A percentile compares a stretch with the other conserved stretches of the same genome.
Evolutionary conservation across 1,140 invertebrate species (phyloP).

Genomic region (Pseudomyrmex dendroicus): DNA sequence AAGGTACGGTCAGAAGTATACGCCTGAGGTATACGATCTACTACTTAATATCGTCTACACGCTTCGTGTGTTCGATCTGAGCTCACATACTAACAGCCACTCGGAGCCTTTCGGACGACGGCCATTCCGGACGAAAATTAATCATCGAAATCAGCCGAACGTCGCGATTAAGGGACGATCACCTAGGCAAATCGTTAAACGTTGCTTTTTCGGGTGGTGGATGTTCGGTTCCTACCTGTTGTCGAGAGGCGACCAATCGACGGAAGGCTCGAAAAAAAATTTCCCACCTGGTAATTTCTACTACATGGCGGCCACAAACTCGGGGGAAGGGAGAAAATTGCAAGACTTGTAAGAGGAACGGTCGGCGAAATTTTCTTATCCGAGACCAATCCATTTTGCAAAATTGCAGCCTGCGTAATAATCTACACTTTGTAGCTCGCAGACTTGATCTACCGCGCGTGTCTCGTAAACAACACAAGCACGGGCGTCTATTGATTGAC

Average conservation of each 20-base stretch:
- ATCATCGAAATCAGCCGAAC: conserved; percentile 74
- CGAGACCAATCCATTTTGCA: conserved; percentile 44
- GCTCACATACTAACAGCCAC: conserved; percentile 76
- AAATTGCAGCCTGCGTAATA: conserved; percentile 48
- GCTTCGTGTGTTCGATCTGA: conserved; percentile 58
- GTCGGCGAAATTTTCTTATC: conserved; percentile 40
- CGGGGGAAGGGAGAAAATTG: conserved; percentile 57
- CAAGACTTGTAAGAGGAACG: conserved; percentile 45
- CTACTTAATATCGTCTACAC: conserved; percentile 60
- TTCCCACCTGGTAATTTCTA: conserved; percentile 59
- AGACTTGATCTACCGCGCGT: conserved; percentile 39
- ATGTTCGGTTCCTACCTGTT: conserved; percentile 45
- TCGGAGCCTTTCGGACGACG: conserved; percentile 62
- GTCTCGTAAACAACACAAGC: conserved; percentile 34
- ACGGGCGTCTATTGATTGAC: conserved; percentile 44
- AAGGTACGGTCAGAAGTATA: conserved; percentile 36
- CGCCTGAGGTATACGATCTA: conserved; percentile 53
- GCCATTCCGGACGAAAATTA: conserved; percentile 70
- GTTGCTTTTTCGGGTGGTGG: conserved; percentile 38
- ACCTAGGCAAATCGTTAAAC: conserved; percentile 57
- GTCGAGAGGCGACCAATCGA: conserved; percentile 33
- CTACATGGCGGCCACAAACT: conserved; percentile 24
- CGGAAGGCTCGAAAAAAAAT: conserved; percentile 56
- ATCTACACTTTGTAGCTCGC: conserved; percentile 38
- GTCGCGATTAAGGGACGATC: conserved; percentile 63